Percentiles rank a stretch among this genome's conserved stretches.
Evolutionary conservation across 2,113 vertebrate genomes (phyloP).

Genomic region (Symphodus melops): DNA sequence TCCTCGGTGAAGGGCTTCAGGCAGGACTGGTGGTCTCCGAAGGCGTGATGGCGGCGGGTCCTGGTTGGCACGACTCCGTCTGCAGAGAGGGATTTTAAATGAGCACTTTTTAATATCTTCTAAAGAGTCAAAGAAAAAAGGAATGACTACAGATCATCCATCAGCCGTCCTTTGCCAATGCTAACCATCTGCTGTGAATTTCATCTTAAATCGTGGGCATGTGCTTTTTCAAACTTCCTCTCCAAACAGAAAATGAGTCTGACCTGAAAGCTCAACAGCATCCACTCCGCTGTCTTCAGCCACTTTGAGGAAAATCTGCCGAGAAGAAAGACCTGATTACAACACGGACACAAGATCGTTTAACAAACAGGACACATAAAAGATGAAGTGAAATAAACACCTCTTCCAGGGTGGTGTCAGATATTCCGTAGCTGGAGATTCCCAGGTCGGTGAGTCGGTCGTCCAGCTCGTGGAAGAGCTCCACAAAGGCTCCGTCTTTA

Average conservation of each 20-base stretch:
- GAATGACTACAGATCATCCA: too few relatives aligned
- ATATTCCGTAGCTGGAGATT: conserved; percentile 98
- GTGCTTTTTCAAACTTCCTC: neutral
- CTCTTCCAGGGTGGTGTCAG: conserved; percentile 97
- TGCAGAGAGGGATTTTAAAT: conserved; percentile 54
- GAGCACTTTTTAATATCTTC: neutral
- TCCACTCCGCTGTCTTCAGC: conserved; percentile 96
- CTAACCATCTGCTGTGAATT: too few relatives aligned
- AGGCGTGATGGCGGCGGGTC: conserved; percentile 89
- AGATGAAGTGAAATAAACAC: conserved; percentile 64
- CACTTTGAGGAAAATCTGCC: conserved; percentile 98
- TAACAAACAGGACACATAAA: neutral
- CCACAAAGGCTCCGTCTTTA: conserved; percentile 95
- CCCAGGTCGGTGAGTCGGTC: conserved; percentile 94
- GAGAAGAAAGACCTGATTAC: neutral
- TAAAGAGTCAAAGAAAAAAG: too few relatives aligned
- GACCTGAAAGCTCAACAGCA: conserved; percentile 93
- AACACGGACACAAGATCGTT: neutral
- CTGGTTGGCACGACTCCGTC: conserved; percentile 93
- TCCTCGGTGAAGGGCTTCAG: conserved; percentile 96
- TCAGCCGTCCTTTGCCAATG: too few relatives aligned
- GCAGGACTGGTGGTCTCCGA: conserved; percentile 97
- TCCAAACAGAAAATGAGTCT: conserved; percentile 9
- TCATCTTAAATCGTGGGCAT: too few relatives aligned
- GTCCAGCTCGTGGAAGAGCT: conserved; percentile 97